phyloP scores from a whole-genome alignment of 1,140 invertebrate species.

The Zaprionus camerounensis region DNA sequence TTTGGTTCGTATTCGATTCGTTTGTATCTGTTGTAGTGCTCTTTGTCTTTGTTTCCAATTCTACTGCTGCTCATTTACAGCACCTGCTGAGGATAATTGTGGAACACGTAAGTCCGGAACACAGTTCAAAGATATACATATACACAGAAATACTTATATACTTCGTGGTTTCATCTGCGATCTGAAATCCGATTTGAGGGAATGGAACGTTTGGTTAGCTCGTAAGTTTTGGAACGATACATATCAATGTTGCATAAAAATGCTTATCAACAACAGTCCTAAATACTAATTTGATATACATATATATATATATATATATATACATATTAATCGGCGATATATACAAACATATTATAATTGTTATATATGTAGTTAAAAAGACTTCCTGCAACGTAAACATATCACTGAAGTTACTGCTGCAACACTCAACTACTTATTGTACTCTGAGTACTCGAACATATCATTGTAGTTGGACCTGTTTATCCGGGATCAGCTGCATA shows the following conservation, averaged over 20 bases:
- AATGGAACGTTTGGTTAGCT: slow-evolving; percentile 43
- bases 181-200: not conserved
- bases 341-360: slow-evolving; percentile 23
- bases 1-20: slow-evolving; percentile 28
- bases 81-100: slow-evolving; percentile 6
- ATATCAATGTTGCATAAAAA: slow-evolving; percentile 66
- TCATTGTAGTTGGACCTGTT: slow-evolving; percentile 36
- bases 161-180: slow-evolving; percentile 19
- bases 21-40: slow-evolving; percentile 4
- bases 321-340: slow-evolving; percentile 31
- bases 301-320: slow-evolving; percentile 49
- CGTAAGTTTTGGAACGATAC: slow-evolving; percentile 72
- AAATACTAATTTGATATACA: slow-evolving; percentile 57
- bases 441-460: slow-evolving; percentile 36
- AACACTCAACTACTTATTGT: slow-evolving; percentile 49
- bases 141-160: slow-evolving; percentile 3
- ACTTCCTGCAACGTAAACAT: slow-evolving; percentile 83
- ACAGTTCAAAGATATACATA: slow-evolving; percentile 10
- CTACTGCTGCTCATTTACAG: slow-evolving; percentile 7
- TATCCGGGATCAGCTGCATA: not conserved
- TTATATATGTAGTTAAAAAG: slow-evolving; percentile 56
- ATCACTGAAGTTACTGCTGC: slow-evolving; percentile 79
- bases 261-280: slow-evolving; percentile 59
- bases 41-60: slow-evolving; percentile 28
- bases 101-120: slow-evolving; percentile 44